Percentiles rank a stretch among this genome's conserved stretches.
Conservation (phyloP, 1,140 invertebrate species). For the Drosophila ogumai region DNA sequence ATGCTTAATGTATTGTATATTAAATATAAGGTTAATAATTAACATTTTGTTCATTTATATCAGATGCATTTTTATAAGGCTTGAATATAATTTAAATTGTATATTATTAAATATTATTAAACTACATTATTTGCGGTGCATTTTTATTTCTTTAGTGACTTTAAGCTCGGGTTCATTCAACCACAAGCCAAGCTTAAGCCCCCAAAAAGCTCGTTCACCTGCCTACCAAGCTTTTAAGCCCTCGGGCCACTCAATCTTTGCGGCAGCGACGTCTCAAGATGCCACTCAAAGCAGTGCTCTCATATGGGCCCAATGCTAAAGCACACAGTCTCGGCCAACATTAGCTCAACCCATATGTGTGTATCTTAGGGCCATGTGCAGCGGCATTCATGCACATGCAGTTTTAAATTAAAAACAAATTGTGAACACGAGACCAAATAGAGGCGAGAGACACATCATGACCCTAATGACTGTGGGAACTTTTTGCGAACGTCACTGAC, state of each 20-base stretch:
- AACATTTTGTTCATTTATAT: too few species aligned
- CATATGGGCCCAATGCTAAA: conserved; percentile 10
- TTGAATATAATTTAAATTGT: background rate
- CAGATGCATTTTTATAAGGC: too few species aligned
- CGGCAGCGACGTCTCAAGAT: conserved; percentile 60
- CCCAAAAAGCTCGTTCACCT: conserved; percentile 46
- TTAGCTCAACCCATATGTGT: conserved; percentile 13
- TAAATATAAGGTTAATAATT: background rate
- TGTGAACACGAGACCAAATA: conserved; percentile 71
- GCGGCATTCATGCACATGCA: conserved; percentile 18
- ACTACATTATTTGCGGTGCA: background rate
- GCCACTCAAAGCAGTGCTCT: conserved; percentile 46
- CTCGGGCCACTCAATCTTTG: conserved; percentile 56
- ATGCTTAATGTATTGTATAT: background rate
- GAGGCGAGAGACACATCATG: conserved; percentile 44
- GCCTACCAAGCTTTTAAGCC: conserved; percentile 46
- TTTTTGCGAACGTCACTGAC: conserved; percentile 51
- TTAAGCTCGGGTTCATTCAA: conserved; percentile 64
- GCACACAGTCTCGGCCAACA: conserved; percentile 12
- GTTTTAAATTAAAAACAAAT: conserved; percentile 62
- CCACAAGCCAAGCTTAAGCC: conserved; percentile 50
- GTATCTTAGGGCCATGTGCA: conserved; percentile 29
- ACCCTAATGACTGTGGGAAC: conserved; percentile 79
- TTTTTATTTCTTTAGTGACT: conserved; percentile 4
- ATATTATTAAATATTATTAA: background rate